phyloP scores from a whole-genome alignment of 1,140 invertebrate species.

The Ceratina japonica region DNA sequence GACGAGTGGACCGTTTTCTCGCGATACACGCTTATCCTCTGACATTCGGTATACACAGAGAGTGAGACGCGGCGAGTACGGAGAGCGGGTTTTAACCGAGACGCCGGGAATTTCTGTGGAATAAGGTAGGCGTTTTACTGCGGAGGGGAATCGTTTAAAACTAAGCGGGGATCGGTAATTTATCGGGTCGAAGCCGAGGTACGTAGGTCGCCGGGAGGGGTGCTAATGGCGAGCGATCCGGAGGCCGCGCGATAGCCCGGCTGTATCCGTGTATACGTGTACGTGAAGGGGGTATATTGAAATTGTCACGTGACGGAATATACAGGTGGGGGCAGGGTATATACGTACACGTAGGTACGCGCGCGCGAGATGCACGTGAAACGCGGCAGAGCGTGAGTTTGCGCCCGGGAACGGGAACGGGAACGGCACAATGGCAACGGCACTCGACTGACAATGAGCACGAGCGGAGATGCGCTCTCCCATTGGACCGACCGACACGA shows the following conservation, averaged over 20 bases:
- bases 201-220: background rate
- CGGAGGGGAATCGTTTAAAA: background rate
- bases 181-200: background rate
- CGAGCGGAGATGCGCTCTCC: conserved; percentile 52
- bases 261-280: conserved; percentile 12
- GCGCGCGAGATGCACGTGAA: conserved; percentile 26
- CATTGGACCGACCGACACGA: conserved; percentile 55
- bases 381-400: conserved; percentile 60
- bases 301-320: conserved; percentile 52
- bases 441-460: conserved; percentile 62
- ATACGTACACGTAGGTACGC: too few species aligned
- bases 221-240: conserved; percentile 27
- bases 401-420: conserved; percentile 17
- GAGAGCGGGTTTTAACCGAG: background rate
- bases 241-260: background rate
- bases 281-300: conserved; percentile 49
- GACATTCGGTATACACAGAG: too few species aligned
- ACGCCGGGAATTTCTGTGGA: background rate
- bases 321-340: conserved; percentile 1
- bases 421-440: conserved; percentile 62
- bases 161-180: background rate
- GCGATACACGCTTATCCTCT: too few species aligned
- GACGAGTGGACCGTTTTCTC: too few species aligned
- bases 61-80: too few species aligned
- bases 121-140: background rate